Base-by-base conservation (phyloP, 2,888 invertebrate genomes). In the Tanytarsus gracilentus region DNA sequence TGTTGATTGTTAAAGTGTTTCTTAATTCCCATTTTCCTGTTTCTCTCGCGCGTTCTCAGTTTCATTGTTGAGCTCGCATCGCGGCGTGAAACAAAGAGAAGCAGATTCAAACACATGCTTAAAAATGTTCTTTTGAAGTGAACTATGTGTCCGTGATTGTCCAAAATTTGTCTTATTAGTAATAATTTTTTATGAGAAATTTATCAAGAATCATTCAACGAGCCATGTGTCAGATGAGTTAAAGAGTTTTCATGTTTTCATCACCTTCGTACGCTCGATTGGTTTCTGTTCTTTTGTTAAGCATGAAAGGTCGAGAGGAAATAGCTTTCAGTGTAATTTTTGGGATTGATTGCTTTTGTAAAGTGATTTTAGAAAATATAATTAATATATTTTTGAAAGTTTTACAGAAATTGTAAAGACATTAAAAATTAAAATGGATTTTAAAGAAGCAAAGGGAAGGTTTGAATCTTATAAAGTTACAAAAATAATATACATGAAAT, bases 131-230 rank as follows among this genome's bases (percentile, higher is more conserved):
- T 7, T 36, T 36, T 14, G 14, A 36, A 36, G 36, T 33, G 5
- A 4, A 1, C 14, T 14, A 11, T 33, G 33, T 33, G 33, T 7
- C n/a, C n/a, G n/a, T n/a, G n/a, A 36, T 36, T 36, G 36, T 36
- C 36, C 36, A 36, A 8, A 36, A 44, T 44, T 44, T 21, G 23
- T 25, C 53, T 53, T 53, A 53, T 53, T 53, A 53, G 53, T 36
- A 53, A 14, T 53, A 53, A 53, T 53, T 53, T 53, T 30, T 29
- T 3, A 33, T 53, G 25, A n/a, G n/a, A 16, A 36, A 53, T 18
- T 16, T 36, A 18, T 33, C 36, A 53, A 30, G 53, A 21, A 36
- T 36, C 36, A 36, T 36, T 36, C 36, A 36, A 36, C 14, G 16
- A 36, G n/a, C 4, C 16, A 36, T 14, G 14, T 36, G 36, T 14